Percentiles rank a stretch among this genome's conserved stretches.
These are phyloP conservation scores for Crax fasciolata DNA, from an alignment of 2,797 vertebrate genomes.

Conservation along the genomic window DNA sequence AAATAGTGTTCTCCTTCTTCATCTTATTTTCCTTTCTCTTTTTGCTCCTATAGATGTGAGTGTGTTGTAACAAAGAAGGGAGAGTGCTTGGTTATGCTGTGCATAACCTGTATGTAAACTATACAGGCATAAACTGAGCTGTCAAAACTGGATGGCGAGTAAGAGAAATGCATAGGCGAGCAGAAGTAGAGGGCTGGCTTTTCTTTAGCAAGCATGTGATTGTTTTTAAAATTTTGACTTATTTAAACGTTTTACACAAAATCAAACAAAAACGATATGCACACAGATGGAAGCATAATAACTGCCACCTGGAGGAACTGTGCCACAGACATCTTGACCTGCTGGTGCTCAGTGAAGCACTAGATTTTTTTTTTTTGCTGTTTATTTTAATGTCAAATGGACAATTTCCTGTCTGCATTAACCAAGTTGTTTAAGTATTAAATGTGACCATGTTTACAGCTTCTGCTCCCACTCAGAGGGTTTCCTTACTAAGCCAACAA, in stretches of 20 bases:
- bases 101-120: neutral
- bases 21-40: neutral
- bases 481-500: neutral
- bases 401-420: conserved; percentile 22
- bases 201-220: neutral
- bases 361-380: neutral
- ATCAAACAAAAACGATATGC: conserved; percentile 1
- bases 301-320: conserved; percentile 8
- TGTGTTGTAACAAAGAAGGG: neutral
- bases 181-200: neutral
- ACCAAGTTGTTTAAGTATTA: neutral
- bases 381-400: conserved; percentile 21
- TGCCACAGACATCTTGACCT: neutral
- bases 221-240: conserved; percentile 2
- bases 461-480: neutral
- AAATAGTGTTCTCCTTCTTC: neutral
- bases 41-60: neutral
- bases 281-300: neutral
- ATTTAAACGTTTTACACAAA: conserved; percentile 1
- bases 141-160: neutral
- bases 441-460: neutral
- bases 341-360: neutral
- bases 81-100: neutral
- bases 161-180: neutral
- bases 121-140: neutral